Conservation (phyloP, 2,113 vertebrate species). For the Promerops cafer region DNA sequence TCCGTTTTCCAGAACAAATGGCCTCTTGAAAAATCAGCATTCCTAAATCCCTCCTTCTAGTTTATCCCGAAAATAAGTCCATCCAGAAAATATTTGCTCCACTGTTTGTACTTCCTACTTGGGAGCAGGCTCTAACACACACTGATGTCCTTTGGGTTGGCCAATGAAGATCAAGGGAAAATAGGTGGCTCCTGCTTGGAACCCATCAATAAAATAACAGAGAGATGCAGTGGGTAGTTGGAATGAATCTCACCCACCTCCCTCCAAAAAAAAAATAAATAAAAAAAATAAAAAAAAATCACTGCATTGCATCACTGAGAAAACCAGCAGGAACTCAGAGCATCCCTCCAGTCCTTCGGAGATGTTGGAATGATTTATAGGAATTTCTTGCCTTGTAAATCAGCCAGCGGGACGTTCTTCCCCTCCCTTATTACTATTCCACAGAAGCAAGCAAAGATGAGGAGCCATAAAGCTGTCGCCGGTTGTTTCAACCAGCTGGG, state of each 20-base stretch:
- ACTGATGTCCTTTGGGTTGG: background rate
- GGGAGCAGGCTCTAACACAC: background rate
- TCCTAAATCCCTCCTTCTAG: background rate
- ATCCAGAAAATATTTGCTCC: background rate
- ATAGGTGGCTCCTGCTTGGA: background rate
- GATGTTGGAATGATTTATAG: background rate
- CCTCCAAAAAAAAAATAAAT: background rate
- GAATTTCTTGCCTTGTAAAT: slow-evolving; percentile 1
- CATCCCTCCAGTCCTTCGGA: background rate
- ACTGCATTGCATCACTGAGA: background rate
- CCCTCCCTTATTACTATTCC: background rate
- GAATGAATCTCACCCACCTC: background rate
- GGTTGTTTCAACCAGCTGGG: slow-evolving; percentile 42
- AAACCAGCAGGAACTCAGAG: background rate
- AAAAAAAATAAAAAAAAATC: background rate
- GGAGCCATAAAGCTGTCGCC: slow-evolving; percentile 57
- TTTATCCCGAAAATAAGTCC: background rate
- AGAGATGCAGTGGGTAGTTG: background rate
- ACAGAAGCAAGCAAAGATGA: slow-evolving; percentile 25
- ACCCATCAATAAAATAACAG: background rate
- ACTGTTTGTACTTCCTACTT: background rate
- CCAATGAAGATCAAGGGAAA: background rate
- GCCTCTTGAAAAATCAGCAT: background rate
- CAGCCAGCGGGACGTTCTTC: background rate
- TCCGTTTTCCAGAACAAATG: background rate